Conservation (phyloP, 2,113 vertebrate species). For the Neodontobutis hainanensis region DNA sequence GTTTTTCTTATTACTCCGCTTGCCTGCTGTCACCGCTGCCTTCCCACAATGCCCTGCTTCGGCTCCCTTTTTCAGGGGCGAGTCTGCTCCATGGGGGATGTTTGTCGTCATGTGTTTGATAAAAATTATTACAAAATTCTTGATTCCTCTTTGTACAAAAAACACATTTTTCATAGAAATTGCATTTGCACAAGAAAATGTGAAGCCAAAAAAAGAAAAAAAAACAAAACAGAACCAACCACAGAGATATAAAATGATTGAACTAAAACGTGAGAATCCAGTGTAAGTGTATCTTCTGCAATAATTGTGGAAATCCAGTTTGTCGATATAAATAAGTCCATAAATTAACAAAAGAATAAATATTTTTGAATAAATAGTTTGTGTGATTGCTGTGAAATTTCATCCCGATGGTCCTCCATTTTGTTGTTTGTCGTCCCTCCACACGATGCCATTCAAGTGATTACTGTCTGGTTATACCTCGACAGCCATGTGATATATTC, state of each 20-base stretch:
- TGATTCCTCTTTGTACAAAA: constrained; percentile 89
- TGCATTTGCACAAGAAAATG: constrained; percentile 98
- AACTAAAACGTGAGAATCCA: constrained; percentile 32
- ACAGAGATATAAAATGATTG: constrained; percentile 73
- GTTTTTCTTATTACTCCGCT: constrained; percentile 37
- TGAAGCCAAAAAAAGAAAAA: constrained; percentile 73
- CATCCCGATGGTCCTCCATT: constrained; percentile 36
- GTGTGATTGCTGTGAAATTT: constrained; percentile 69
- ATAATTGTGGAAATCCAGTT: constrained; percentile 76
- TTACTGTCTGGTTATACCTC: constrained; percentile 29
- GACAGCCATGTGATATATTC: constrained; percentile 40
- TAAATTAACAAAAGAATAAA: constrained; percentile 77
- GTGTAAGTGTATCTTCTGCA: constrained; percentile 49
- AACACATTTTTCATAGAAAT: constrained; percentile 97
- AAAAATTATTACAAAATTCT: constrained; percentile 99
- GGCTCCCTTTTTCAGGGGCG: constrained; percentile 6
- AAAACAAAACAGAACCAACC: constrained; percentile 65
- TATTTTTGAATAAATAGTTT: constrained; percentile 78
- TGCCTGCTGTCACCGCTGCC: constrained; percentile 84
- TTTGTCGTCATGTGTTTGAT: constrained; percentile 85
- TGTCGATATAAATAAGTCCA: constrained; percentile 72
- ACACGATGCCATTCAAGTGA: constrained; percentile 21
- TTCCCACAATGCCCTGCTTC: constrained; percentile 83
- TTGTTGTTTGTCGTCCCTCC: constrained; percentile 32
- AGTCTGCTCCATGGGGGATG: constrained; percentile 43